These are phyloP conservation scores for honey bee (Apis mellifera) DNA, from an alignment of 1,140 invertebrate genomes.

Conservation along the genomic window Amel_HAv3.1 CM009931.2:27218501-27219000, in stretches of 20 bases:
- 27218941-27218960: background rate
- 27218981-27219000: slow-evolving; percentile 5
- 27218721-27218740: slow-evolving; percentile 50
- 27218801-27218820: slow-evolving; percentile 35
- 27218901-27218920: too few relatives aligned
- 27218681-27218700: slow-evolving; percentile 71
- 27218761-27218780: slow-evolving; percentile 42
- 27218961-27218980: slow-evolving; percentile 18
- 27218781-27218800: slow-evolving; percentile 50
- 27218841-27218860: background rate
- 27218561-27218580: too few relatives aligned
- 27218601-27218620: background rate
- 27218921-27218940: too few relatives aligned
- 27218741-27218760: slow-evolving; percentile 40
- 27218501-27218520: too few relatives aligned
- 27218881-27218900: too few relatives aligned
- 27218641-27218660: slow-evolving; percentile 36
- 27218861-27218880: too few relatives aligned
- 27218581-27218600: too few relatives aligned
- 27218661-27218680: slow-evolving; percentile 70
- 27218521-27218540: too few relatives aligned
- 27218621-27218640: slow-evolving; percentile 49
- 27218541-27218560: too few relatives aligned
- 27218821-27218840: background rate
- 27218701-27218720: slow-evolving; percentile 46